Base-by-base conservation (phyloP, 2,113 vertebrate species). In the Neomonachus schauinslandi region DNA sequence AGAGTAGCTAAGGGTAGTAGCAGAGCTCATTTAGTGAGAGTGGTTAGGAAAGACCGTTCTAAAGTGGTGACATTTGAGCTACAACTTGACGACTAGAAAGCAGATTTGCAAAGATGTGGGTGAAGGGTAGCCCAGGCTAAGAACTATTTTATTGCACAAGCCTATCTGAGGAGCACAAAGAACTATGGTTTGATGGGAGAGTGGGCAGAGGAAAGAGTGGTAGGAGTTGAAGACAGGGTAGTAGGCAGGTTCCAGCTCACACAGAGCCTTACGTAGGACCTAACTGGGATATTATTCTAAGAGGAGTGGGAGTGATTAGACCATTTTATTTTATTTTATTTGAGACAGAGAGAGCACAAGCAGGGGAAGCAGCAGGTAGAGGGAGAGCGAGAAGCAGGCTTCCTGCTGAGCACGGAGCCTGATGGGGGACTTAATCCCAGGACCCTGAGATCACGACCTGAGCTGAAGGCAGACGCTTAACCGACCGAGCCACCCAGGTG, bases 201-300 rank as follows among this genome's bases (percentile, higher is more conserved):
- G 2, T 14, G 19, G 33, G 24, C 49, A 36, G 3, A 59, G 24
- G 21, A 69, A 26, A 74, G 31, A n/a, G 21, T 22, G 21, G 3
- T 4, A 14, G 19, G 33, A 28, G 10, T 36, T 2, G 2, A 53
- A 69, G 4, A 53, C 11, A 22, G 11, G 26, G 9, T 71, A 31
- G 55, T 0, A 7, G 2, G 15, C 7, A 51, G 26, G 7, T 5
- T 22, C 67, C 13, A 8, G 2, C 9, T 86, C 72, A 65, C n/a
- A 61, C 0, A 6, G 16, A 5, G 18, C 11, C 16, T 46, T 55
- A 33, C 4, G 1, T 2, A 46, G 4, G 15, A 24, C 39, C 42
- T 51, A 51, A 53, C 36, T 2, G 21, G 53, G 12, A 3, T 19
- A 21, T 81, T 39, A 63, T 51, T 82, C 59, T 42, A 21, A 82